phyloP scores from a whole-genome alignment of 2,797 vertebrate genomes.

The Gambelia wislizenii region DNA sequence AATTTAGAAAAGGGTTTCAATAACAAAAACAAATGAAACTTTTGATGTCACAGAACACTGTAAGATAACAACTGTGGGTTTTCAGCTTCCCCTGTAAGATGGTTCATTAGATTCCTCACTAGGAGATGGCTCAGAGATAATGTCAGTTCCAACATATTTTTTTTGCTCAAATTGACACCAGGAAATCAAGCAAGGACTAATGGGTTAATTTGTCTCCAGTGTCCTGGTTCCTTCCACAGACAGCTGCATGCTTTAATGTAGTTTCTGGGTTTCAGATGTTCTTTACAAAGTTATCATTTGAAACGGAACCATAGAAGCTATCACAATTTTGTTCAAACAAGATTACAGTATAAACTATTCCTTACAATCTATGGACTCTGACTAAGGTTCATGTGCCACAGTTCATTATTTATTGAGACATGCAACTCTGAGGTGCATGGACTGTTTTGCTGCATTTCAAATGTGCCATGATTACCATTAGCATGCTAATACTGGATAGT shows the following conservation, averaged over 20 bases:
- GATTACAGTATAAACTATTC: background rate
- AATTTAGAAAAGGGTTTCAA: conserved; percentile 14
- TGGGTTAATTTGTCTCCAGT: conserved; percentile 64
- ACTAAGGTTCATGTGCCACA: background rate
- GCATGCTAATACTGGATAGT: background rate
- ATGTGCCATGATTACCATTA: background rate
- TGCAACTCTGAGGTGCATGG: background rate
- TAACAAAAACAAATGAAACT: conserved; percentile 40
- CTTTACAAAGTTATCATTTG: conserved; percentile 54
- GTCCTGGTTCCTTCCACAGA: conserved; percentile 55
- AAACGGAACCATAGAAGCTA: conserved; percentile 34
- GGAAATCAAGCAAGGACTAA: conserved; percentile 58
- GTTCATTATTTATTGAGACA: background rate
- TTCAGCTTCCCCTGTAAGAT: conserved; percentile 39
- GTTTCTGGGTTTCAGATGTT: conserved; percentile 59
- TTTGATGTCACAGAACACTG: conserved; percentile 37
- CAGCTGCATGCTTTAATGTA: conserved; percentile 64
- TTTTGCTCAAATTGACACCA: conserved; percentile 54
- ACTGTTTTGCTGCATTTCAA: background rate
- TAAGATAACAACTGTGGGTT: conserved; percentile 45
- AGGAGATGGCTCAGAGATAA: conserved; percentile 48
- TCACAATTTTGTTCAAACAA: conserved; percentile 37
- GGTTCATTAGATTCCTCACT: conserved; percentile 62
- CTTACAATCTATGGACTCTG: conserved; percentile 26
- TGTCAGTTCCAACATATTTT: conserved; percentile 15